Conservation (phyloP, 2,113 vertebrate species). For the Poecilia latipinna region DNA sequence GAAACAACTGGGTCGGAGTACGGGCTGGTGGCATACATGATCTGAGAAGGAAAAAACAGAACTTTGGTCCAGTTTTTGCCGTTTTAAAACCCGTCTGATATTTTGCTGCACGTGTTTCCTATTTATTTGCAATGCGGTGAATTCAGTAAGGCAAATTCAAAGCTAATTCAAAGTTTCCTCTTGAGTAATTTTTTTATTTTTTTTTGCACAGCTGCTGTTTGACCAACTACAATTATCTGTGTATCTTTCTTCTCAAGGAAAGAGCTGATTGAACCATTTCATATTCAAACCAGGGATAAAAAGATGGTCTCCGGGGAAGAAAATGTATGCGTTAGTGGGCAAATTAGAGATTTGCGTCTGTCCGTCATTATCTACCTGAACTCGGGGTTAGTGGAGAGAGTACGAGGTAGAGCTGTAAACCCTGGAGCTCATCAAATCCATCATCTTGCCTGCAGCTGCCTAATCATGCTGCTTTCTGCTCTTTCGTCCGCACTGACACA, state of each 20-base stretch:
- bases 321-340: constrained; percentile 66
- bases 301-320: constrained; percentile 54
- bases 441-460: constrained; percentile 65
- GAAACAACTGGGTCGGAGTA: constrained; percentile 97
- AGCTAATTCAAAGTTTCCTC: constrained; percentile 48
- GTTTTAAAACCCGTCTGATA: background rate
- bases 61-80: background rate
- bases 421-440: constrained; percentile 74
- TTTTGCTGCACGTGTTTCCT: constrained; percentile 16
- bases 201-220: constrained; percentile 36
- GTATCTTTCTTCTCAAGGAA: constrained; percentile 37
- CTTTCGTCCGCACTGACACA: constrained; percentile 44
- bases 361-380: constrained; percentile 73
- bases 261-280: constrained; percentile 67
- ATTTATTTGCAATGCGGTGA: background rate
- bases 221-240: constrained; percentile 53
- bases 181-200: constrained; percentile 15
- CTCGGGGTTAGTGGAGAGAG: constrained; percentile 48
- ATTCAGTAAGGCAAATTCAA: constrained; percentile 30
- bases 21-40: constrained; percentile 97
- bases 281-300: constrained; percentile 57
- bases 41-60: constrained; percentile 77
- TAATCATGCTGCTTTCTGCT: constrained; percentile 69
- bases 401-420: constrained; percentile 50
- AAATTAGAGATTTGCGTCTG: constrained; percentile 66